A percentile compares a stretch with the other conserved stretches of the same genome.
Conservation (phyloP, 2,888 invertebrate genomes). For the Idaea biselata region DNA sequence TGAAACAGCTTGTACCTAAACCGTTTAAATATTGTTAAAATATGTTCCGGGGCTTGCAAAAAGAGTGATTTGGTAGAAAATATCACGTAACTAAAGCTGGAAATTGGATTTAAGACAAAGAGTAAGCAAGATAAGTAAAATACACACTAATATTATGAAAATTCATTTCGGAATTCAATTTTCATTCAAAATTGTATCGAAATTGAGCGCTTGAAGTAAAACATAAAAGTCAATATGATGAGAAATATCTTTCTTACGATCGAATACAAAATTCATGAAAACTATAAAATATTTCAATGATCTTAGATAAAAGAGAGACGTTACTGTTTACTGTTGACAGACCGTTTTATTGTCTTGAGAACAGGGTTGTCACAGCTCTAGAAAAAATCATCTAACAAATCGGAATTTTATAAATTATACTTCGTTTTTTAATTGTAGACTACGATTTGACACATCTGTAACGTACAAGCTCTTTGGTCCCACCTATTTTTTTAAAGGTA, state of each 20-base stretch:
- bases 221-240: slow-evolving; percentile 8
- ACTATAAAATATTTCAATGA: slow-evolving; percentile 56
- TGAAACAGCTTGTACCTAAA: no score
- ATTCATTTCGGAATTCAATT: slow-evolving; percentile 9
- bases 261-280: slow-evolving; percentile 31
- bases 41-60: no score
- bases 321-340: slow-evolving; percentile 37
- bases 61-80: no score
- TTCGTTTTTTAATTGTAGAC: no score
- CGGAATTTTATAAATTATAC: no score
- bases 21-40: no score
- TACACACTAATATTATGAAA: no score
- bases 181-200: slow-evolving; percentile 6
- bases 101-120: slow-evolving; percentile 20
- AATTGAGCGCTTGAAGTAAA: slow-evolving; percentile 13
- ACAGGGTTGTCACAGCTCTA: neutral
- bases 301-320: slow-evolving; percentile 49
- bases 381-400: no score
- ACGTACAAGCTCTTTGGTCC: no score
- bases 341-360: slow-evolving; percentile 47
- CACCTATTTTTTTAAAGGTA: no score
- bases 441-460: no score
- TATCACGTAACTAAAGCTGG: no score
- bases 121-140: slow-evolving; percentile 12
- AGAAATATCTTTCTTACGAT: slow-evolving; percentile 19